Conservation (phyloP, 2,797 vertebrate genomes). For the Lutjanus argentimaculatus region DNA sequence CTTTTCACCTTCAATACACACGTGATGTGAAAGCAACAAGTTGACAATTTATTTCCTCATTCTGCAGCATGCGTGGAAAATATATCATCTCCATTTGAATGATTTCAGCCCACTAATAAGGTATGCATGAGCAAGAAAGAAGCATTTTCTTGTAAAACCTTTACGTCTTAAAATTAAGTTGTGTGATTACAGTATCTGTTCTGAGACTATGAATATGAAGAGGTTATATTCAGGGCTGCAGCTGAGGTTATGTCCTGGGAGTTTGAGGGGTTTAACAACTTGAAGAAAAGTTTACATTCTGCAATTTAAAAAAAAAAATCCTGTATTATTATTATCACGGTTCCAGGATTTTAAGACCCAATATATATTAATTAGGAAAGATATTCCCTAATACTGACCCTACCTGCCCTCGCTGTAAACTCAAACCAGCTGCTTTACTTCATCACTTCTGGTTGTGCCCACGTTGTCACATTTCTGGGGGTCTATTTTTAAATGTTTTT, state of each 20-base stretch:
- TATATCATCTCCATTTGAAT: background rate
- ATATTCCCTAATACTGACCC: too few relatives aligned
- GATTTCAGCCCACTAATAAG: background rate
- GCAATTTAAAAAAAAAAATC: background rate
- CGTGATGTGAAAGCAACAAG: constrained; percentile 11
- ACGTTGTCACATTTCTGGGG: too few relatives aligned
- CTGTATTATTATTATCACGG: background rate
- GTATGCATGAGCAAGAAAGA: constrained; percentile 6
- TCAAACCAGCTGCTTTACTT: too few relatives aligned
- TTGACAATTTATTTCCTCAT: constrained; percentile 10
- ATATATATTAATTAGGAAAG: too few relatives aligned
- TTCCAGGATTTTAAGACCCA: too few relatives aligned
- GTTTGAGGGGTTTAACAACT: background rate
- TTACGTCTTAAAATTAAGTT: background rate
- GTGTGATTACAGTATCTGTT: background rate
- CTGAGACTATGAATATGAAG: background rate
- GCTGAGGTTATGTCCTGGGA: background rate
- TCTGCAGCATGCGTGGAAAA: too few relatives aligned
- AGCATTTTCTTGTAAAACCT: too few relatives aligned
- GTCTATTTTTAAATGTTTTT: too few relatives aligned
- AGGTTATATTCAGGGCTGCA: background rate
- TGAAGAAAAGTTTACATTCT: background rate
- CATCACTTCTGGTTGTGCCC: too few relatives aligned
- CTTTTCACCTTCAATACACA: constrained; percentile 31
- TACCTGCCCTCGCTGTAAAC: too few relatives aligned